These are phyloP conservation scores for Apodemia zela DNA, from an alignment of 2,888 invertebrate species.

Conservation along the genomic window DNA sequence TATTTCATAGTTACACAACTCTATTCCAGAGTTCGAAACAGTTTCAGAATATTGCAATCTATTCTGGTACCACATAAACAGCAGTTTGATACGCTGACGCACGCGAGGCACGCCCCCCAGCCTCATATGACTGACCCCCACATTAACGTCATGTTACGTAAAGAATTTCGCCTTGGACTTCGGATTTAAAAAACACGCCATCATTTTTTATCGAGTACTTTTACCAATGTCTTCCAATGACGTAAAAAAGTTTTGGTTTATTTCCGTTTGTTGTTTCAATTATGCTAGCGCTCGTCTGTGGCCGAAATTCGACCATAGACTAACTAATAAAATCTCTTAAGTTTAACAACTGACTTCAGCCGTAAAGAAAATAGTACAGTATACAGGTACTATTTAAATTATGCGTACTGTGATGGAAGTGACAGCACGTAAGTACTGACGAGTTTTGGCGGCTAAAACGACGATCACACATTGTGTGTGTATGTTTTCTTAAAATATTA, in stretches of 20 bases:
- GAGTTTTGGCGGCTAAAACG: too few species aligned
- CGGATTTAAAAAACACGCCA: slow-evolving; percentile 21
- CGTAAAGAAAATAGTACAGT: too few species aligned
- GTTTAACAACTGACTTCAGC: too few species aligned
- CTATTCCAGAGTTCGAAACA: not conserved
- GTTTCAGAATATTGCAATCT: not conserved
- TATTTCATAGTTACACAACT: not conserved
- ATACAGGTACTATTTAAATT: too few species aligned
- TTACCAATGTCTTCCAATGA: not conserved
- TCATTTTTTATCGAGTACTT: not conserved
- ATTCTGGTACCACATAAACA: slow-evolving; percentile 7
- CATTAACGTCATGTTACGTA: slow-evolving; percentile 36
- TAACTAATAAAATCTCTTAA: too few species aligned
- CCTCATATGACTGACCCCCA: slow-evolving; percentile 36
- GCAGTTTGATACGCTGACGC: slow-evolving; percentile 9
- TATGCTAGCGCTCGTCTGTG: too few species aligned
- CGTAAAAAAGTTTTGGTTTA: not conserved
- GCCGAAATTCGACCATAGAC: too few species aligned
- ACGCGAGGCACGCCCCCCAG: slow-evolving; percentile 36
- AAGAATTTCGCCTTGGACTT: slow-evolving; percentile 38
- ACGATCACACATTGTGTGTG: too few species aligned
- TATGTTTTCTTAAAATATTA: too few species aligned
- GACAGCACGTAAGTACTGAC: too few species aligned
- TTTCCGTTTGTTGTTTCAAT: not conserved
- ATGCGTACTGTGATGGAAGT: too few species aligned